These are phyloP conservation scores for Drosophila nannoptera DNA, from an alignment of 1,140 invertebrate species.

Conservation along the genomic window DNA sequence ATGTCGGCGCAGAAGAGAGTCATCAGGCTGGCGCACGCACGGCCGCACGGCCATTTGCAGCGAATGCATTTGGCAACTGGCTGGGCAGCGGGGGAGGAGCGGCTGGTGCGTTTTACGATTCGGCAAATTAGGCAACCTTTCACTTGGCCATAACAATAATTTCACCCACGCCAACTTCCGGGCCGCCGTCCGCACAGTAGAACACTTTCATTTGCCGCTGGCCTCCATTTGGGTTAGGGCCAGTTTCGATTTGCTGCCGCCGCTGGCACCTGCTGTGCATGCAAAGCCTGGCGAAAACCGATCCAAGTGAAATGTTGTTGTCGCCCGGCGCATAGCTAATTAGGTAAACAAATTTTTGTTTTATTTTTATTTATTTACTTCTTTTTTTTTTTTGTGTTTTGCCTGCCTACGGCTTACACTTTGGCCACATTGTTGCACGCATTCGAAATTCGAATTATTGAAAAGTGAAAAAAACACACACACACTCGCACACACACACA, in stretches of 20 bases:
- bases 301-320: constrained; percentile 46
- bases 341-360: constrained; percentile 69
- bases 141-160: constrained; percentile 49
- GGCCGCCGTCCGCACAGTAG: constrained; percentile 25
- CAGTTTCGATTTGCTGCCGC: constrained; percentile 13
- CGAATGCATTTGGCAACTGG: too few relatives aligned
- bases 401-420: constrained; percentile 16
- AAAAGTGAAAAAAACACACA: constrained; percentile 60
- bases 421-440: constrained; percentile 69
- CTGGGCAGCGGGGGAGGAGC: too few relatives aligned
- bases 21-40: constrained; percentile 48
- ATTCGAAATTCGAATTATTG: constrained; percentile 71
- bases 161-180: constrained; percentile 49
- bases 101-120: constrained; percentile 15
- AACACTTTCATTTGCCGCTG: constrained; percentile 61
- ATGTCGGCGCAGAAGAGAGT: constrained; percentile 62
- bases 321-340: constrained; percentile 69
- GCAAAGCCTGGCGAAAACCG: constrained; percentile 64
- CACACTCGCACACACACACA: constrained; percentile 20
- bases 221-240: constrained; percentile 1
- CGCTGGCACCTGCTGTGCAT: constrained; percentile 56
- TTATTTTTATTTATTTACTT: too few relatives aligned
- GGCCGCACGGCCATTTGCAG: not conserved
- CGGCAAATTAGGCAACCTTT: constrained; percentile 55
- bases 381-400: constrained; percentile 10